Evolutionary conservation across 2,797 vertebrate genomes (phyloP).

Genomic region (Podargus strigoides): DNA sequence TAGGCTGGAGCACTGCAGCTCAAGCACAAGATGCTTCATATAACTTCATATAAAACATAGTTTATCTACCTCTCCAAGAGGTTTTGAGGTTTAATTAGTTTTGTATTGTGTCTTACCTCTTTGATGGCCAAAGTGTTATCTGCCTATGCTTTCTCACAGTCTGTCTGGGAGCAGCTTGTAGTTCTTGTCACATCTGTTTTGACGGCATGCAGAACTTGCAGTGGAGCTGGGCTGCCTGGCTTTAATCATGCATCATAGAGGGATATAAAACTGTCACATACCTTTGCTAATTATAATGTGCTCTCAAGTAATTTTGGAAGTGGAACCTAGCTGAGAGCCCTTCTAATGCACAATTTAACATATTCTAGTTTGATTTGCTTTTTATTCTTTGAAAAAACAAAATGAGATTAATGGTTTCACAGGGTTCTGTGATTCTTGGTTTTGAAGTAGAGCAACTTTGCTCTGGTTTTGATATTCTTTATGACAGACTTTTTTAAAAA

Average conservation of each 20-base stretch:
- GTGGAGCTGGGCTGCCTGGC: slow-evolving; percentile 44
- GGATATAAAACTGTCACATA: slow-evolving; percentile 65
- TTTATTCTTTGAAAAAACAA: not conserved
- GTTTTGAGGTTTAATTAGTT: slow-evolving; percentile 6
- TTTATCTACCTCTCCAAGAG: not conserved
- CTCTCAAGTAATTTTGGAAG: slow-evolving; percentile 63
- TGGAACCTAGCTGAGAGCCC: slow-evolving; percentile 23
- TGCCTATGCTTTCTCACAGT: slow-evolving; percentile 33
- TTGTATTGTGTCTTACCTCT: not conserved
- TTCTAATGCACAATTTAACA: slow-evolving; percentile 32
- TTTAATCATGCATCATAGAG: slow-evolving; percentile 61
- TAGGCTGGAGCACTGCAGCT: not conserved
- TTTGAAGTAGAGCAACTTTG: not conserved
- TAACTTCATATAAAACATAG: not conserved
- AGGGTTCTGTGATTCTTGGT: not conserved
- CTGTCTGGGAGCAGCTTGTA: slow-evolving; percentile 10
- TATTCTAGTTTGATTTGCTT: slow-evolving; percentile 25
- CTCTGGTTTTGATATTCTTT: not conserved
- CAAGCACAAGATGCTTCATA: not conserved
- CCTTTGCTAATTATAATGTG: slow-evolving; percentile 67
- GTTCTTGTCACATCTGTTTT: slow-evolving; percentile 57
- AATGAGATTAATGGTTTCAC: not conserved
- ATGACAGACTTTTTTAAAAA: not conserved
- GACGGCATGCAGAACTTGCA: slow-evolving; percentile 17
- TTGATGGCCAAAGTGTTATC: slow-evolving; percentile 25